These are phyloP conservation scores for Enteromius trimaculatus DNA, from an alignment of 2,797 vertebrate genomes.

Conservation along the genomic window DNA sequence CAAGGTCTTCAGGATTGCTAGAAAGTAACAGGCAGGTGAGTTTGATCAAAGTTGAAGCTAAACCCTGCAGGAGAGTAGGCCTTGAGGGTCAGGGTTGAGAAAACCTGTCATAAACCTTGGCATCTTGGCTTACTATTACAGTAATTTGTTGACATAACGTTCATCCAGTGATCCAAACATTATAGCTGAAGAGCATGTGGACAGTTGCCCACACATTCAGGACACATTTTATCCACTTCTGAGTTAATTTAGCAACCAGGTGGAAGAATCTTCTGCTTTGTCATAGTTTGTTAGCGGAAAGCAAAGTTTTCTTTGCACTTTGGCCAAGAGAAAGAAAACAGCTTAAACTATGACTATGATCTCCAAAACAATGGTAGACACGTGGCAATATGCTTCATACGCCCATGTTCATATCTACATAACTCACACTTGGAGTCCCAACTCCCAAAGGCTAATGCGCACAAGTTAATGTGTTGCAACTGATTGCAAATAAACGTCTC, in stretches of 20 bases:
- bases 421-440: background rate
- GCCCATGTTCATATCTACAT: background rate
- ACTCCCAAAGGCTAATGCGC: background rate
- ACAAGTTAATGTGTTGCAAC: conserved; percentile 32
- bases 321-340: background rate
- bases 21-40: background rate
- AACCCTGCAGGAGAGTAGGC: background rate
- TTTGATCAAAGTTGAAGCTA: background rate
- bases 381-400: background rate
- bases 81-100: background rate
- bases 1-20: background rate
- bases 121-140: background rate
- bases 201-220: background rate
- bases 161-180: background rate
- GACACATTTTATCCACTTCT: background rate
- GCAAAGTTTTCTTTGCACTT: background rate
- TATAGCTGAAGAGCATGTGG: background rate
- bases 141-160: background rate
- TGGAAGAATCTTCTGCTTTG: background rate
- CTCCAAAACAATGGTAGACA: no score
- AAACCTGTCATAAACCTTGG: background rate
- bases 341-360: no score
- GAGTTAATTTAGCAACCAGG: background rate
- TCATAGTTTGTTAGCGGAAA: background rate
- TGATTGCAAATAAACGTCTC: conserved; percentile 20